Base-by-base conservation (phyloP, 2,888 invertebrate species). In the Timema podura region DNA sequence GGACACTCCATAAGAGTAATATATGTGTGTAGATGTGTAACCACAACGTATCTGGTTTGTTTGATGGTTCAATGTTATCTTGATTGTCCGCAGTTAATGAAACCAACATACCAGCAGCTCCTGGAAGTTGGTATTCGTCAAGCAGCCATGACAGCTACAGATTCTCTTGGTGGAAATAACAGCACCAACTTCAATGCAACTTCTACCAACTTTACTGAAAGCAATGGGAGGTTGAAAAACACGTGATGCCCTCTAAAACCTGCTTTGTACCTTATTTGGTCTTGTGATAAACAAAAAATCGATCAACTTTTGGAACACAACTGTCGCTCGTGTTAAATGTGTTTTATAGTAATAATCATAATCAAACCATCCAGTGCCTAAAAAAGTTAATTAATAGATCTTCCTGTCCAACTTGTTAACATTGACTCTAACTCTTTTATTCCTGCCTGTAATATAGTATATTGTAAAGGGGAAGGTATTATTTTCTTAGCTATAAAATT, bases 81-180 rank as follows among this genome's bases (percentile, higher is more conserved):
- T 30, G 30, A 30, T 30, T 30, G 30, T 30, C 30, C 30, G 48
- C 83, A 93, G 93, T 83, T 91, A 76, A 89, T 94, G 90, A 92
- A 92, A 82, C 93, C 93, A 75, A 82, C 90, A 74, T 93, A 93
- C 82, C 91, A 93, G 80, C 84, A 88, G 74, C 91, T 91, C 79
- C 85, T 93, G 79, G 92, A 93, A 83, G 91, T 90, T 81, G 89
- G 92, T 78, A 89, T 93, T 81, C 89, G 92, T 80, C 91, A 90
- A 81, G 92, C 91, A 77, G 91, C 92, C 75, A 88, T 86, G 67
- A 90, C 88, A 80, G 92, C 91, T 77, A 90, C 91, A 71, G 90
- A 89, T 80, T 2, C 30, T 30, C 49, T 70, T 30, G 73, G 70
- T 13, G 68, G 70, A 10, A 65, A 54, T 13, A 65, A 61, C n/a